Base-by-base conservation (phyloP, 2,797 vertebrate genomes). In the Liasis olivaceus region DNA sequence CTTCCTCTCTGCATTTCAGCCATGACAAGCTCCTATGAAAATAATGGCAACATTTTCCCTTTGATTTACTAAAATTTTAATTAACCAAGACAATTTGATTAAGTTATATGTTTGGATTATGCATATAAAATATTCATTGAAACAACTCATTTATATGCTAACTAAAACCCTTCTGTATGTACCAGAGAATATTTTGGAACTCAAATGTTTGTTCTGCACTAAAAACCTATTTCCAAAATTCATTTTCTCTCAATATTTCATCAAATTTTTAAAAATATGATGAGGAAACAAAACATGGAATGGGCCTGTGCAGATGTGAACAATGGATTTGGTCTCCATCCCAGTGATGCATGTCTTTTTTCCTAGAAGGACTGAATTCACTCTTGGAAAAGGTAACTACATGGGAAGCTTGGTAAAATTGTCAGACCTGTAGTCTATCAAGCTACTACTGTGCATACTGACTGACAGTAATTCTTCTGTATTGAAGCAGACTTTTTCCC, bases 121-220 rank as follows among this genome's bases (percentile, higher is more conserved):
- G 63, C 3, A 64, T 64, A 26, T 64, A 64, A 64, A 64, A 64
- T 64, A 12, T 64, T 64, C 63, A 63, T 63, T 24, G 26, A 64
- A 64, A 11, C 24, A 51, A 54, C 51, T 54, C 51, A 91, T 86
- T 91, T 88, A 51, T 81, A 60, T 31, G n/a, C 66, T 36, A 42
- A 36, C 24, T 87, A 69, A 87, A 69, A 26, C 54, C n/a, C 12
- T 77, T 60, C 26, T 58, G 60, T 64, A 69, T 59, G 63, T 69
- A n/a, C 58, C 89, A 4, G 62, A 94, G 89, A 94, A 93, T 93
- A 95, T 96, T 95, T 95, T 5, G 6, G 90, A 96, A 94, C 91
- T 91, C 90, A 95, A 96, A 92, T 59, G 60, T 84, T 63, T 90
- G 93, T 51, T 89, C 24, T 90, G 26, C 12, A 58, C 14, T 77